These are phyloP conservation scores for Sylvilagus bachmani DNA, from an alignment of 2,113 vertebrate species.

Conservation along the genomic window DNA sequence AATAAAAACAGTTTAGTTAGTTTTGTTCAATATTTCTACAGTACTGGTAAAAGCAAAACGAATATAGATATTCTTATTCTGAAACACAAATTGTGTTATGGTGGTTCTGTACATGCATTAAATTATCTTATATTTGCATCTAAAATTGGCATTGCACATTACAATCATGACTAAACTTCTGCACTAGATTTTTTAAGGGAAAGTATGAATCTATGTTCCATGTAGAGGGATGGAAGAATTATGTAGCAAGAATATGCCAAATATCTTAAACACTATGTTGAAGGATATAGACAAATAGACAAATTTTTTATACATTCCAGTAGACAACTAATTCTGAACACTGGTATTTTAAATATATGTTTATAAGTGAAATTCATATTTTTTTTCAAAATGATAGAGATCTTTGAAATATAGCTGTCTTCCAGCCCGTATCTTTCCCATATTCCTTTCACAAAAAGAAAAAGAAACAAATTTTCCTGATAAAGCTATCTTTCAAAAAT, in stretches of 20 bases:
- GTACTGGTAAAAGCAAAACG: slow-evolving; percentile 1
- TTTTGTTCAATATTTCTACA: neutral
- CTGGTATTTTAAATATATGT: neutral
- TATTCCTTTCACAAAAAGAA: neutral
- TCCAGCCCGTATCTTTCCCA: neutral
- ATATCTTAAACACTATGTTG: neutral
- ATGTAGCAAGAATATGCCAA: neutral
- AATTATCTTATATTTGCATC: slow-evolving; percentile 17
- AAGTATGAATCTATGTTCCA: neutral
- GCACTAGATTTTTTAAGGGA: neutral
- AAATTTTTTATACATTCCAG: neutral
- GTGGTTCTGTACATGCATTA: neutral
- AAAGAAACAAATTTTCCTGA: neutral
- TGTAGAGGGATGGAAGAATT: neutral
- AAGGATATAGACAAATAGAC: neutral
- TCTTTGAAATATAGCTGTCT: neutral
- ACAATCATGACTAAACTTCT: neutral
- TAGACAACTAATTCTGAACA: neutral
- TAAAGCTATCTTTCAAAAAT: neutral
- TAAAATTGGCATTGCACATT: neutral
- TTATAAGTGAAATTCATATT: neutral
- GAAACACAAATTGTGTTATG: neutral
- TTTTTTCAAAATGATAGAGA: neutral
- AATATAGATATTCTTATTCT: neutral
- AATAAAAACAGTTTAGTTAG: neutral